A percentile compares a stretch with the other conserved stretches of the same genome.
Evolutionary conservation across 2,113 vertebrate genomes (phyloP).

Genomic region (Thalassoma bifasciatum): DNA sequence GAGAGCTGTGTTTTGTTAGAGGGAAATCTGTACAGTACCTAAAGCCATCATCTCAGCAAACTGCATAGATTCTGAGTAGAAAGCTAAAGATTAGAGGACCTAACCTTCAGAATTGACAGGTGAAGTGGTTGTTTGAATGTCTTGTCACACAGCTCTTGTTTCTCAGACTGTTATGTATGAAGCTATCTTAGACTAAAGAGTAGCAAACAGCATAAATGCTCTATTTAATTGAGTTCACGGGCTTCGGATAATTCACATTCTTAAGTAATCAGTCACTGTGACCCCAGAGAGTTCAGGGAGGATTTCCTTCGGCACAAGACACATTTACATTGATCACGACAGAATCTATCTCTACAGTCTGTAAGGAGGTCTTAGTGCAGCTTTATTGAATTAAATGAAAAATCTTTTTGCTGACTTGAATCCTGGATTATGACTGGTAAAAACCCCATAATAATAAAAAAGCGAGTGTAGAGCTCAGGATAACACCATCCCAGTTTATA

Average conservation of each 20-base stretch:
- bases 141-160: not conserved
- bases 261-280: too few species aligned
- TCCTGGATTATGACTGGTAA: too few species aligned
- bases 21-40: conserved; percentile 11
- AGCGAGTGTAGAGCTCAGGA: too few species aligned
- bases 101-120: not conserved
- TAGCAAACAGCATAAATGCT: not conserved
- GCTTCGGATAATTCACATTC: too few species aligned
- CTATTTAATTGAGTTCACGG: too few species aligned
- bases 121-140: conserved; percentile 1
- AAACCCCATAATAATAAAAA: too few species aligned
- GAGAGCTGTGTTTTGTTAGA: too few species aligned
- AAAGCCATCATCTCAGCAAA: conserved; percentile 6
- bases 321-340: conserved; percentile 33
- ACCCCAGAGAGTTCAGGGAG: too few species aligned
- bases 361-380: conserved; percentile 28
- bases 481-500: too few species aligned
- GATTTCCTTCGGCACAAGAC: too few species aligned
- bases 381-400: not conserved
- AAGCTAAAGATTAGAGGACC: not conserved
- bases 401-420: too few species aligned
- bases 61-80: not conserved
- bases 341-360: conserved; percentile 17
- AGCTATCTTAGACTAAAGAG: conserved; percentile 12
- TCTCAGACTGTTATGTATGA: conserved; percentile 46